Percentiles rank a stretch among this genome's conserved stretches.
phyloP scores from a whole-genome alignment of 2,113 vertebrate genomes.

The Carlito syrichta region DNA sequence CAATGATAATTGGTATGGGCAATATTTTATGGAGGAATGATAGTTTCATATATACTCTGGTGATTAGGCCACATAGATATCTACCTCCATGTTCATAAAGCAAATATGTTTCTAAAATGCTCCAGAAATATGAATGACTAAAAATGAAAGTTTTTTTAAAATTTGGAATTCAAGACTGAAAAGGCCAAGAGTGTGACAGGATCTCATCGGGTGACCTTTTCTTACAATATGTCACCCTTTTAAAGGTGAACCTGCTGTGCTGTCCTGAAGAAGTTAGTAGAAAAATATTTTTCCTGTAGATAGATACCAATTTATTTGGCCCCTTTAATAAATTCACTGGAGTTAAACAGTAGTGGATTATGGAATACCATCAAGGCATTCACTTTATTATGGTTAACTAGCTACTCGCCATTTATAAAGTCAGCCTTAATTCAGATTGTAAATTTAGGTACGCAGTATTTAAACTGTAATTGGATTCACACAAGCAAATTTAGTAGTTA shows the following conservation, averaged over 20 bases:
- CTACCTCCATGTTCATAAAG: background rate
- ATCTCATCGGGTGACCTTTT: slow-evolving; percentile 9
- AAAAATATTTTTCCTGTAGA: slow-evolving; percentile 9
- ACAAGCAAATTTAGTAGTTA: background rate
- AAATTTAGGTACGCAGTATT: background rate
- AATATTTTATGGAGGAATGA: background rate
- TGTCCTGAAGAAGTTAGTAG: background rate
- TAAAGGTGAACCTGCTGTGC: background rate
- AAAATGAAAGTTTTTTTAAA: background rate
- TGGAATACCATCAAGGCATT: background rate
- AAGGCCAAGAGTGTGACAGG: background rate
- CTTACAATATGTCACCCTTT: slow-evolving; percentile 7
- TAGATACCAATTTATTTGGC: background rate
- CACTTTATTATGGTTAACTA: background rate
- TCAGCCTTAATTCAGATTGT: background rate
- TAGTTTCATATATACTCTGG: background rate
- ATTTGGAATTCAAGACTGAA: slow-evolving; percentile 3
- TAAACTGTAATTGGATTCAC: background rate
- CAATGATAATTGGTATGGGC: background rate
- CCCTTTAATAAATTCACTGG: background rate
- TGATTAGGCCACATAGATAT: background rate
- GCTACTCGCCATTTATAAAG: background rate
- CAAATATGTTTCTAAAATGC: background rate
- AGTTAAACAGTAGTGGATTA: background rate
- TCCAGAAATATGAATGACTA: background rate